Percentiles rank a stretch among this genome's conserved stretches.
Conservation (phyloP, 1,140 invertebrate species). For the Pissodes strobi region DNA sequence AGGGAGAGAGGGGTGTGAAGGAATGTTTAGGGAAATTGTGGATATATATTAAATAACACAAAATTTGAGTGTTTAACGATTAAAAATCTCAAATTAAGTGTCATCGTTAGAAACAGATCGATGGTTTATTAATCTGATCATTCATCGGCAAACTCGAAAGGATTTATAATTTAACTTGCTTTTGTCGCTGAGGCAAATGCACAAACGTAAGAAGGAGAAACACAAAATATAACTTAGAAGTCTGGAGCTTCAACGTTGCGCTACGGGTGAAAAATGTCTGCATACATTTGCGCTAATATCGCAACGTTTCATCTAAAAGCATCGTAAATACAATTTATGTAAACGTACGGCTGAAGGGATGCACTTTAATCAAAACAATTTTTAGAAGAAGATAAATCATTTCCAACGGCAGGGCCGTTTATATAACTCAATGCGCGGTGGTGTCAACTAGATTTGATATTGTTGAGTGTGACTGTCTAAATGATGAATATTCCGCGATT, state of each 20-base stretch:
- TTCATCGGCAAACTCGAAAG: no score
- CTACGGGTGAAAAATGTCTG: slow-evolving; percentile 14
- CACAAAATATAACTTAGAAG: slow-evolving; percentile 9
- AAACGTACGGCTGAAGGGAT: slow-evolving; percentile 20
- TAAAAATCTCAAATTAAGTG: no score
- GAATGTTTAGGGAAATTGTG: no score
- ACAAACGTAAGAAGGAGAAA: not conserved
- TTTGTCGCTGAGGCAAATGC: no score
- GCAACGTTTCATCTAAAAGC: slow-evolving; percentile 27
- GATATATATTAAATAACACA: no score
- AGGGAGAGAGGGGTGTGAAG: no score
- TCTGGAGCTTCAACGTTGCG: no score
- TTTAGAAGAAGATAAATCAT: slow-evolving; percentile 32
- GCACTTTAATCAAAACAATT: slow-evolving; percentile 39
- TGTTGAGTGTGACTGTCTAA: not conserved
- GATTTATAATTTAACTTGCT: no score
- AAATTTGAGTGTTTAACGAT: no score
- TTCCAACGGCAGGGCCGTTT: not conserved
- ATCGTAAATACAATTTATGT: slow-evolving; percentile 36
- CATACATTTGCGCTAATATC: slow-evolving; percentile 29
- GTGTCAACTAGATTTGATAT: slow-evolving; percentile 9
- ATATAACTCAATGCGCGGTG: slow-evolving; percentile 14
- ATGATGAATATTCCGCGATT: no score
- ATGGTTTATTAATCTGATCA: no score
- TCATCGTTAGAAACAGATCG: no score